Percentiles rank a stretch among this genome's conserved stretches.
Evolutionary conservation across 92 coral and sea anemone genomes (phyloP).

Genomic region (Palythoa heliodiscus): DNA sequence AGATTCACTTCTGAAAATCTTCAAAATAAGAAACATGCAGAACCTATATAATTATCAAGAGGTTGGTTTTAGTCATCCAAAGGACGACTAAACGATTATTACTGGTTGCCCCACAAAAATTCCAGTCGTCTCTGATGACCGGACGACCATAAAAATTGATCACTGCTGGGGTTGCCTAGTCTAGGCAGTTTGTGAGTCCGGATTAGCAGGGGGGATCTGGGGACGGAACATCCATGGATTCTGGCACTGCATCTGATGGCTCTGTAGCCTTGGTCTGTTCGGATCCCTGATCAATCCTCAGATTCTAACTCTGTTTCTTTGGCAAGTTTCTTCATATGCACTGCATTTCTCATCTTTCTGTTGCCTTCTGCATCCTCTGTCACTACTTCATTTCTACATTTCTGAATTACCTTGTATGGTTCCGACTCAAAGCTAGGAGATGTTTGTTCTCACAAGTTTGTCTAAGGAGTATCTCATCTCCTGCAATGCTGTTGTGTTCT

Average conservation of each 20-base stretch:
- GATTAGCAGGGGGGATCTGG: constrained; percentile 5
- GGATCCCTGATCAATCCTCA: neutral
- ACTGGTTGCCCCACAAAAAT: too few species aligned
- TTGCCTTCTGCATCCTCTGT: constrained; percentile 55
- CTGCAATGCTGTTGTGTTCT: constrained; percentile 48
- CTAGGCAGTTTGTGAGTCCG: neutral
- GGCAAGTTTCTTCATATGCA: constrained; percentile 56
- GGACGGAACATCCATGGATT: neutral
- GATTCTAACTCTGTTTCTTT: neutral
- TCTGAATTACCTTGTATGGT: constrained; percentile 53
- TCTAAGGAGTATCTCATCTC: constrained; percentile 59
- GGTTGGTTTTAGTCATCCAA: too few species aligned
- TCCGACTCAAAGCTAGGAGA: neutral
- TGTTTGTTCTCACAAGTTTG: constrained; percentile 36
- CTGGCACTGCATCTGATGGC: neutral
- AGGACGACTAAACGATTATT: too few species aligned
- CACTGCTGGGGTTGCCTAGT: constrained; percentile 10
- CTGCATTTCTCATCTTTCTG: constrained; percentile 59
- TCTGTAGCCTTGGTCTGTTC: neutral
- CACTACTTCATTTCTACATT: constrained; percentile 57
- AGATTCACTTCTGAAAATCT: too few species aligned
- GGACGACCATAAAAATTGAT: too few species aligned
- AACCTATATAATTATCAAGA: too few species aligned
- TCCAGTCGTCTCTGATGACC: too few species aligned
- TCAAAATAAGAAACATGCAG: too few species aligned